These are phyloP conservation scores for Dromiciops gliroides DNA, from an alignment of 2,113 vertebrate genomes.

Conservation along the genomic window DNA sequence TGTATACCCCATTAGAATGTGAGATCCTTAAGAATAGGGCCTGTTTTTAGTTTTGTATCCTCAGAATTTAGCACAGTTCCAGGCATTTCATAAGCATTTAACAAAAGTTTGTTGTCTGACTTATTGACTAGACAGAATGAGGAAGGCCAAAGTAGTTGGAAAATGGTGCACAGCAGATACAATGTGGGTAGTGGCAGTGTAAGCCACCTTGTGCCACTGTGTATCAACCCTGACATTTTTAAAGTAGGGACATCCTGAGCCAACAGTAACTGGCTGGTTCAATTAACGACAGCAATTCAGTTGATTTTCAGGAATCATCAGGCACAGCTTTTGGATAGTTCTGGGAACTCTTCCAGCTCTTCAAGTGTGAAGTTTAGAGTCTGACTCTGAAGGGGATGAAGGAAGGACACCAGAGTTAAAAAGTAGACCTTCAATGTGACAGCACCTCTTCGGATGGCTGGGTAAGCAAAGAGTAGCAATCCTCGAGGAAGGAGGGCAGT, in stretches of 20 bases:
- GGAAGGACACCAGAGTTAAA: slow-evolving; percentile 92
- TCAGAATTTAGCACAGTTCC: too few relatives aligned
- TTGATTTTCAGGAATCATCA: slow-evolving; percentile 97
- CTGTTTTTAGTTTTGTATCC: too few relatives aligned
- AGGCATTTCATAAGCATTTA: too few relatives aligned
- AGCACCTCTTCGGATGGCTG: slow-evolving; percentile 93
- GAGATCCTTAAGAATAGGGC: too few relatives aligned
- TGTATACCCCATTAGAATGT: too few relatives aligned
- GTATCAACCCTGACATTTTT: slow-evolving; percentile 81
- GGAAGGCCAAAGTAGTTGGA: slow-evolving; percentile 96
- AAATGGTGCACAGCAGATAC: slow-evolving; percentile 92
- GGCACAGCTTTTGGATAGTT: slow-evolving; percentile 97
- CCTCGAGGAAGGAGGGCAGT: slow-evolving; percentile 88
- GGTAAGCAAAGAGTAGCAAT: slow-evolving; percentile 97
- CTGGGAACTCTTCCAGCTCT: slow-evolving; percentile 97
- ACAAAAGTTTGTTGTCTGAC: too few relatives aligned
- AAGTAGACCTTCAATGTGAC: slow-evolving; percentile 90
- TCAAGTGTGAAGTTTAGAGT: slow-evolving; percentile 95
- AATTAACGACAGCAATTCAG: slow-evolving; percentile 80
- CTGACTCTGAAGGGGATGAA: slow-evolving; percentile 90
- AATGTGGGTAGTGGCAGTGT: slow-evolving; percentile 77
- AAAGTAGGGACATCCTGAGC: slow-evolving; percentile 93
- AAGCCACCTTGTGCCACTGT: slow-evolving; percentile 76
- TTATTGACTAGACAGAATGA: slow-evolving; percentile 92
- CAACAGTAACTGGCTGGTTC: slow-evolving; percentile 89